These are phyloP conservation scores for Holothuria scabra DNA, from an alignment of 53 echinoderm and acorn worm genomes.

Conservation along the genomic window DNA sequence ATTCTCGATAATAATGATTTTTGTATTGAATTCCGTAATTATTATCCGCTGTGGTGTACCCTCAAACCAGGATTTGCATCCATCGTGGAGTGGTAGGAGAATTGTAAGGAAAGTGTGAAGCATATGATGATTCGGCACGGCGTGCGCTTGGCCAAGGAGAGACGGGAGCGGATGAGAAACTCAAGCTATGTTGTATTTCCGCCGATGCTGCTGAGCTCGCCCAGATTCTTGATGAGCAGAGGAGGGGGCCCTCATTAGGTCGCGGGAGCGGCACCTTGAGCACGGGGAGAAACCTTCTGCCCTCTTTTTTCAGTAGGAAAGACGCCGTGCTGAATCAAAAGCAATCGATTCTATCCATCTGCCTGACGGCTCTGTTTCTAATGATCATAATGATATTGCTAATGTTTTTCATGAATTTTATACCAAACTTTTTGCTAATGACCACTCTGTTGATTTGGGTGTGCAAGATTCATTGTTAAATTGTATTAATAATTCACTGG, in stretches of 20 bases:
- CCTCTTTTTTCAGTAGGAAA: conserved; percentile 36
- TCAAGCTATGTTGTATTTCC: conserved; percentile 9
- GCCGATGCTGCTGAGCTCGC: background rate
- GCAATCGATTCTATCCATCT: background rate
- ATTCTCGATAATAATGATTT: conserved; percentile 38
- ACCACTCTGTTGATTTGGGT: background rate
- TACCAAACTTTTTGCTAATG: background rate
- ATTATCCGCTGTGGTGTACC: conserved; percentile 53
- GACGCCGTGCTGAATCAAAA: conserved; percentile 17
- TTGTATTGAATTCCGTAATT: conserved; percentile 28
- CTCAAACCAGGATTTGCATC: conserved; percentile 47
- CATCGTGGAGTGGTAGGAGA: conserved; percentile 63
- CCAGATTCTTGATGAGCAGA: background rate
- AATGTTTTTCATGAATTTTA: conserved; percentile 24
- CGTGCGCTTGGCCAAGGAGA: conserved; percentile 17
- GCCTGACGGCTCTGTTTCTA: background rate
- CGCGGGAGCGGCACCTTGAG: conserved; percentile 46
- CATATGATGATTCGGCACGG: conserved; percentile 52
- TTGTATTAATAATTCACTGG: background rate
- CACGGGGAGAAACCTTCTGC: conserved; percentile 34
- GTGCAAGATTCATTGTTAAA: background rate
- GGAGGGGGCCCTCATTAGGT: conserved; percentile 11
- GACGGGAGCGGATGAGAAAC: background rate
- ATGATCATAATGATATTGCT: background rate
- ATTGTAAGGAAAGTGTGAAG: conserved; percentile 45